Evolutionary conservation across 2,888 invertebrate genomes (phyloP).

Genomic region (Hedya salicella): DNA sequence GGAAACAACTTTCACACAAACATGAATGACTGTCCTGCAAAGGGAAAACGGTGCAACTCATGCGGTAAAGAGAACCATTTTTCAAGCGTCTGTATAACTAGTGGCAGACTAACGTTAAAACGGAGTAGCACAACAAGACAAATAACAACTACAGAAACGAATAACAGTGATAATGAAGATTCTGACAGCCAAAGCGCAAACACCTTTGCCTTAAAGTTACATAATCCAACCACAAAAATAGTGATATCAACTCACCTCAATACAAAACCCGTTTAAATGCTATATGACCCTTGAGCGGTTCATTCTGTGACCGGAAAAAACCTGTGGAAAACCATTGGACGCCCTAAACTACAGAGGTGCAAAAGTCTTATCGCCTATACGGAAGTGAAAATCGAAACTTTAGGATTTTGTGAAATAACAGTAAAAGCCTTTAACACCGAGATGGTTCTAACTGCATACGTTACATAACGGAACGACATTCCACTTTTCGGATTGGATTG

Average conservation of each 20-base stretch:
- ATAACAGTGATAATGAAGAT: not conserved
- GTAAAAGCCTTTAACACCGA: conserved; percentile 6
- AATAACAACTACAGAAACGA: too few relatives aligned
- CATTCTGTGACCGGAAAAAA: conserved; percentile 2
- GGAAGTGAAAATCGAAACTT: not conserved
- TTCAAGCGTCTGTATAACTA: conserved; percentile 6
- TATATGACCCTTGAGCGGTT: conserved; percentile 2
- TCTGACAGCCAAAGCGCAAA: not conserved
- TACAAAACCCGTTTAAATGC: not conserved
- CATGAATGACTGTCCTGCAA: conserved; percentile 15
- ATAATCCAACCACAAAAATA: not conserved
- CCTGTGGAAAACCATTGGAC: too few relatives aligned
- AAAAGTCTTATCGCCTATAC: too few relatives aligned
- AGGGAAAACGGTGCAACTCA: conserved; percentile 1
- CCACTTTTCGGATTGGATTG: conserved; percentile 9
- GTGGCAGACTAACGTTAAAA: conserved; percentile 3
- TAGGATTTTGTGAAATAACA: conserved; percentile 4
- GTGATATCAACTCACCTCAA: conserved; percentile 4
- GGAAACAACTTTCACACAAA: conserved; percentile 1
- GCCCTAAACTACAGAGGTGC: too few relatives aligned
- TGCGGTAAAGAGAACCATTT: conserved; percentile 9
- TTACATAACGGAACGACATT: too few relatives aligned
- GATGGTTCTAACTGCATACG: conserved; percentile 3
- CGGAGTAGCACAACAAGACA: not conserved
- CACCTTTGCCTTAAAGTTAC: too few relatives aligned